A percentile compares a stretch with the other conserved stretches of the same genome.
These are phyloP conservation scores for Priocnemis perturbator DNA, from an alignment of 2,888 invertebrate genomes.

Conservation along the genomic window DNA sequence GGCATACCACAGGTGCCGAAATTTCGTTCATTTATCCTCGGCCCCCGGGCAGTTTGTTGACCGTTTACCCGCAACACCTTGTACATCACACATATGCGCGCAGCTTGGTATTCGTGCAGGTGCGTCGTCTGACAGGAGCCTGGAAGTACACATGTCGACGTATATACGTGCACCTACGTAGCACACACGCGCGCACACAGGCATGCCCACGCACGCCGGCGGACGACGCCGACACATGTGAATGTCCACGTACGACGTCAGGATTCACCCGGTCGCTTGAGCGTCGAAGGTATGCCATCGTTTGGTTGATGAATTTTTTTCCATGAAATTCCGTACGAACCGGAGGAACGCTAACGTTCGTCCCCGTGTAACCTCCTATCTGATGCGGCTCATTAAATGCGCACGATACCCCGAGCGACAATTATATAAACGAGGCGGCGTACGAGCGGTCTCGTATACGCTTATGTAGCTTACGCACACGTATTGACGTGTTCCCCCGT, in stretches of 20 bases:
- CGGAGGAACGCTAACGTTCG: constrained; percentile 42
- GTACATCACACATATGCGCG: constrained; percentile 35
- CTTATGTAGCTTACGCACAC: no score
- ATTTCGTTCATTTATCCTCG: constrained; percentile 57
- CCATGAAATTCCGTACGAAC: constrained; percentile 45
- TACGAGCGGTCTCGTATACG: not conserved
- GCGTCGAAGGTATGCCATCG: constrained; percentile 49
- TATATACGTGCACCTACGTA: not conserved
- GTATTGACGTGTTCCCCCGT: no score
- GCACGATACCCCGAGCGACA: constrained; percentile 43
- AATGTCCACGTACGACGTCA: not conserved
- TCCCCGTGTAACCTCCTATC: constrained; percentile 37
- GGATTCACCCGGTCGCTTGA: constrained; percentile 13
- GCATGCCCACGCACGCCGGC: not conserved
- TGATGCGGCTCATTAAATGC: constrained; percentile 56
- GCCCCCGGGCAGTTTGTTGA: constrained; percentile 45
- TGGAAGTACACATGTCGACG: constrained; percentile 21
- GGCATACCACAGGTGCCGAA: constrained; percentile 48
- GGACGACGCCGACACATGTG: not conserved
- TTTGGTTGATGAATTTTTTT: constrained; percentile 55
- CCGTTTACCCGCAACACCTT: constrained; percentile 54
- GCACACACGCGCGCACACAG: not conserved
- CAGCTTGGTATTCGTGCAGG: constrained; percentile 17
- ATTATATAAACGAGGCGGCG: constrained; percentile 40
- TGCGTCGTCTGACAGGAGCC: constrained; percentile 8